These are phyloP conservation scores for Eurystomus glaucurus DNA, from an alignment of 2,797 vertebrate genomes.

Conservation along the genomic window DNA sequence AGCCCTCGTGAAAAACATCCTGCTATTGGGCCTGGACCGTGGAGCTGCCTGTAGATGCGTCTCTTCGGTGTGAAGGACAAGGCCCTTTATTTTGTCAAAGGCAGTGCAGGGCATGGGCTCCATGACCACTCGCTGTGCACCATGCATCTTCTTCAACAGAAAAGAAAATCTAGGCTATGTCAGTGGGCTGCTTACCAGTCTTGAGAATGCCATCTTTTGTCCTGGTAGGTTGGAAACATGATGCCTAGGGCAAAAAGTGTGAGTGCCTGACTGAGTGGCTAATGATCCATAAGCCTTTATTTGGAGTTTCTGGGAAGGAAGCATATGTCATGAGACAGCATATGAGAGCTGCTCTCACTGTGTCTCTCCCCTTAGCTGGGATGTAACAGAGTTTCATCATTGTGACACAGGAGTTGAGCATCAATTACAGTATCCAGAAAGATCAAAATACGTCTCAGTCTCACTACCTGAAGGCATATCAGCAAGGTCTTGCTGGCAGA, in stretches of 20 bases:
- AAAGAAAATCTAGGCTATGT: neutral
- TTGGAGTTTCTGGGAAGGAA: neutral
- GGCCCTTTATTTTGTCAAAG: neutral
- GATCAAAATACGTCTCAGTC: neutral
- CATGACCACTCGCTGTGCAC: accelerated
- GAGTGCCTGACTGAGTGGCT: neutral
- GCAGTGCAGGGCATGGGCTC: neutral
- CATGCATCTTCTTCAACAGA: neutral
- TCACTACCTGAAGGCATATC: neutral
- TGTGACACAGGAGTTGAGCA: neutral
- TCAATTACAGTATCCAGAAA: neutral
- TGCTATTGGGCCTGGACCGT: accelerated
- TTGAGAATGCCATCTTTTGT: neutral
- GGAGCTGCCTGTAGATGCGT: neutral
- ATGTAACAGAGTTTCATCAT: neutral
- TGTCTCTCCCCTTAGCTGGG: neutral
- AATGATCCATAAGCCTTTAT: neutral
- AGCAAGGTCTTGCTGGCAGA: neutral
- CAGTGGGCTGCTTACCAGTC: neutral
- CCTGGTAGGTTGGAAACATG: accelerated
- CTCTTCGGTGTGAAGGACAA: neutral
- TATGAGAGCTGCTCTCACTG: neutral
- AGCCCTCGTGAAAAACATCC: neutral
- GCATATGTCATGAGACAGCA: neutral
- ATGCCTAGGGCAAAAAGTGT: neutral